Percentiles rank a stretch among this genome's conserved stretches.
phyloP scores from a whole-genome alignment of 2,113 vertebrate species.

The Lasiurus borealis region DNA sequence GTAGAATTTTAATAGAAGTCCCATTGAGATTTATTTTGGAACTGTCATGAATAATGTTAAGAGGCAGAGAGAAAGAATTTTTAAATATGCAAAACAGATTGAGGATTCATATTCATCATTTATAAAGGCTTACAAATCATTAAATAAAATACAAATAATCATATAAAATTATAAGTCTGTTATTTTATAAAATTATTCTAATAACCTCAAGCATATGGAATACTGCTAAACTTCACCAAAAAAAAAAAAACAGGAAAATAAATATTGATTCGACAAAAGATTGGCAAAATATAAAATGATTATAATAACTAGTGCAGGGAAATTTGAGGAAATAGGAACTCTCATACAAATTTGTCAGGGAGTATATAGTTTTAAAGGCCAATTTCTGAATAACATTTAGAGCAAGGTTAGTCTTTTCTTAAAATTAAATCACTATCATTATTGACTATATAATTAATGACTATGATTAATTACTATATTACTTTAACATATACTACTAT shows the following conservation, averaged over 20 bases:
- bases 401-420: background rate
- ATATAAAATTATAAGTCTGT: background rate
- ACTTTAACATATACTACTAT: background rate
- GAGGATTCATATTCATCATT: background rate
- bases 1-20: background rate
- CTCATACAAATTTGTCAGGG: conserved; percentile 32
- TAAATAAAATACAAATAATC: background rate
- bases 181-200: background rate
- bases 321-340: background rate
- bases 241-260: background rate
- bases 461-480: background rate
- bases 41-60: background rate
- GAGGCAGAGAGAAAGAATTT: background rate
- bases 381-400: background rate
- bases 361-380: background rate
- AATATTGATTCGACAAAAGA: background rate
- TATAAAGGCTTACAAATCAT: background rate
- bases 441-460: background rate
- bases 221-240: background rate
- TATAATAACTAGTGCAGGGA: background rate
- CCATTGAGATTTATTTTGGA: background rate
- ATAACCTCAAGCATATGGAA: background rate
- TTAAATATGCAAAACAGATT: background rate
- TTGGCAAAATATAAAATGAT: conserved; percentile 29
- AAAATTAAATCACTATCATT: background rate